Percentiles rank a stretch among this genome's conserved stretches.
Evolutionary conservation across 2,113 vertebrate species (phyloP).

Genomic region (Ranitomeya imitator): DNA sequence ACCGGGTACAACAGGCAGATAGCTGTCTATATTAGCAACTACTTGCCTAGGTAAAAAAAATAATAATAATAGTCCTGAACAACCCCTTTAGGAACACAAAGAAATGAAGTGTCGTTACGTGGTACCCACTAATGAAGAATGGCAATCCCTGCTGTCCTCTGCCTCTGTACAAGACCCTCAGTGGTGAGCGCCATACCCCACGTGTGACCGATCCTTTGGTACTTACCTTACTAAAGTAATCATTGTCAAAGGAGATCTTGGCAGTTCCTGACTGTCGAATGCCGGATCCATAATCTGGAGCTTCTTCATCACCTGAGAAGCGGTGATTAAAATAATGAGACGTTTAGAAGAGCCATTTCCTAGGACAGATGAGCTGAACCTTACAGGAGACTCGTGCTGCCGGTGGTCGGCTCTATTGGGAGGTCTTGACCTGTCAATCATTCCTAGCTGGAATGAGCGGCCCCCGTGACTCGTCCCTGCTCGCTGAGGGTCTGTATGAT

Average conservation of each 20-base stretch:
- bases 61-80: too few relatives aligned
- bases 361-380: background rate
- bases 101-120: background rate
- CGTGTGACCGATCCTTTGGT: background rate
- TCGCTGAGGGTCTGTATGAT: background rate
- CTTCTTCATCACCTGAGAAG: slow-evolving; percentile 90
- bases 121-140: background rate
- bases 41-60: too few relatives aligned
- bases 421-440: too few relatives aligned
- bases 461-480: too few relatives aligned
- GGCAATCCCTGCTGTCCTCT: background rate
- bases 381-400: too few relatives aligned
- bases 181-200: background rate
- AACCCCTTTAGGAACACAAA: background rate
- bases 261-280: slow-evolving; percentile 96
- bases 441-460: too few relatives aligned
- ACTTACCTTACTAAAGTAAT: slow-evolving; percentile 91
- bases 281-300: slow-evolving; percentile 97
- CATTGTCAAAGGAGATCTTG: slow-evolving; percentile 97
- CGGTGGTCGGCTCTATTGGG: too few relatives aligned
- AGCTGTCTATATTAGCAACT: too few relatives aligned
- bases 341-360: background rate
- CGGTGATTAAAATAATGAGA: background rate
- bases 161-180: background rate
- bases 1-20: too few relatives aligned